Evolutionary conservation across 1,140 invertebrate genomes (phyloP).

Genomic region (Lepidurus arcticus): DNA sequence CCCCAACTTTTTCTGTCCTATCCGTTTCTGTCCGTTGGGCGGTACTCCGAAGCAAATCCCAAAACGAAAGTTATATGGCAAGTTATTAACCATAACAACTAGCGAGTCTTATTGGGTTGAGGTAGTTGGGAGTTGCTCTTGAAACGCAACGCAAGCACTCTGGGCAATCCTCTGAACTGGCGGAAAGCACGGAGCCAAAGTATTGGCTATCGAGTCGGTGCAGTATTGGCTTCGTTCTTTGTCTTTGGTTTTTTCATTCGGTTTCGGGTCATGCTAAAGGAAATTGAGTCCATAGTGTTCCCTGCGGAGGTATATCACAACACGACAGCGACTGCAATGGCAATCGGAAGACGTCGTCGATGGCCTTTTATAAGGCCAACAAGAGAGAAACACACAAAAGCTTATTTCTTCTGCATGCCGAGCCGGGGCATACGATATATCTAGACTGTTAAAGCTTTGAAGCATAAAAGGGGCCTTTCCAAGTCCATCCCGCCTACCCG

Average conservation of each 20-base stretch:
- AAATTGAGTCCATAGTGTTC: no score
- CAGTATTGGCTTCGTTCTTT: no score
- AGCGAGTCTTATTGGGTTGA: neutral
- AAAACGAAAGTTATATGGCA: no score
- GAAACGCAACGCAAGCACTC: neutral
- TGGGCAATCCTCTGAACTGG: neutral
- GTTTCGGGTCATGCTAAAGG: no score
- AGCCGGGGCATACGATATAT: neutral
- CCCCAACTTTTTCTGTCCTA: neutral
- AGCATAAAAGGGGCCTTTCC: neutral
- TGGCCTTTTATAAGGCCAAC: conserved; percentile 5
- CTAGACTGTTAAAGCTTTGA: neutral
- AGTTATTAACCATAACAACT: neutral
- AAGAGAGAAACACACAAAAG: neutral
- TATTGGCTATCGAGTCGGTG: no score
- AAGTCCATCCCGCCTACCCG: neutral
- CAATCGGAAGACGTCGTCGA: conserved; percentile 17
- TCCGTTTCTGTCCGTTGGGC: neutral
- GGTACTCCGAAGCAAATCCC: no score
- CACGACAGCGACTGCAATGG: neutral
- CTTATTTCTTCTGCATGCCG: neutral
- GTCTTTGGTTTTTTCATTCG: no score
- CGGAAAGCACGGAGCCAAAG: no score
- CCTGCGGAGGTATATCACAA: neutral
- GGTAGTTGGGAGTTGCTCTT: neutral